Evolutionary conservation across 2,888 invertebrate genomes (phyloP), one percentile per base, ranked within the genome.

Genomic region (Miltochrista miniata): DNA sequence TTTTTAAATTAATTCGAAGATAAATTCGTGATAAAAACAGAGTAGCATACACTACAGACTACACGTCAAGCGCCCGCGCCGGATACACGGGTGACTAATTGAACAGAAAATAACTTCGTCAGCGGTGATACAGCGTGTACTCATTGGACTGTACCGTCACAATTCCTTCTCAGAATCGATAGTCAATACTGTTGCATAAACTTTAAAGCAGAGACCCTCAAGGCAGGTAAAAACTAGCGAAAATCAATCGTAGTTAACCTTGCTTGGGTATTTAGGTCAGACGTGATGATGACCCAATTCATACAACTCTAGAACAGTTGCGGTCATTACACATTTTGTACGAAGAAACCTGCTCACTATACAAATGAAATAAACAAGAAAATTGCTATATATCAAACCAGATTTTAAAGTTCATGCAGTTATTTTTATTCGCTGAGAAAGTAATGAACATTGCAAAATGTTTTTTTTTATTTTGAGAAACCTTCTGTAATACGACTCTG

Each of bases 61-160:
- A 14, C 45, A 43, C 76, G 81, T 74, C 78, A 72, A 83, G 80
- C 79, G 77, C 76, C 56, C 75, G 85, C 86, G 86, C 82, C 90
- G 90, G 89, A 89, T 90, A 87, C 87, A 81, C 82, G 88, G 76
- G 88, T 91, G 90, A 90, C 90, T 90, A 90, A 90, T 87, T 78
- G 82, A 76, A 85, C 90, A 90, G 90, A 90, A 90, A 90, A 90
- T 90, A 90, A 89, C 89, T 88, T 83, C 83, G 89, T 87, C 89
- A 90, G 87, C 80, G 70, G 82, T 88, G 89, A 90, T 87, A 88
- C 88, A 87, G 68, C 76, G 75, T 24, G 18, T 24, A 24, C 18
- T 24, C 18, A 24, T 60, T 31, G 31, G 31, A 1, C 2, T 31
- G 71, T 69, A 70, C 76, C 80, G 88, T 87, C 90, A 87, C 81